phyloP scores from a whole-genome alignment of 2,113 vertebrate genomes.

The Bufo gargarizans region DNA sequence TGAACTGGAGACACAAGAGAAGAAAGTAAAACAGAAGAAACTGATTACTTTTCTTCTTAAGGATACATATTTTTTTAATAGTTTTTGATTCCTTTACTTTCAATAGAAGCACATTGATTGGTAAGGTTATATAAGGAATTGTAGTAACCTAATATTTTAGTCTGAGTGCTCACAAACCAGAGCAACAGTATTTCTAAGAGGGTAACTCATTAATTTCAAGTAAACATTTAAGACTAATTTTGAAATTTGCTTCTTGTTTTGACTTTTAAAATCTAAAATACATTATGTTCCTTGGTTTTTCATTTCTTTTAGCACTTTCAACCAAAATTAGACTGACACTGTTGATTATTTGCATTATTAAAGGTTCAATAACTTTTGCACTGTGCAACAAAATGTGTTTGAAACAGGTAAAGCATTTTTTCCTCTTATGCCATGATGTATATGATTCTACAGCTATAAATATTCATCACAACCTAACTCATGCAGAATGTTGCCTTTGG shows the following conservation, averaged over 20 bases:
- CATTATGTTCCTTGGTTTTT: neutral
- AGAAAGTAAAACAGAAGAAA: too few relatives aligned
- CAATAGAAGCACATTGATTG: neutral
- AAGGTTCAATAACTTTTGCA: slow-evolving; percentile 26
- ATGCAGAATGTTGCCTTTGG: slow-evolving; percentile 56
- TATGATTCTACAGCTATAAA: slow-evolving; percentile 39
- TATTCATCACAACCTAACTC: slow-evolving; percentile 51
- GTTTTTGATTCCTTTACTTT: neutral
- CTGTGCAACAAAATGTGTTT: neutral
- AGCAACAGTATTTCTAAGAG: neutral
- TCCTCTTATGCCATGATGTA: slow-evolving; percentile 17
- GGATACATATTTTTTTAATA: neutral
- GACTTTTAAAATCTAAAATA: neutral
- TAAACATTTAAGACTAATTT: neutral
- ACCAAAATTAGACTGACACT: neutral
- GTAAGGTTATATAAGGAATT: neutral
- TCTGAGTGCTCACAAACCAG: neutral
- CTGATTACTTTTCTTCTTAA: too few relatives aligned
- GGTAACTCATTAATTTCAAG: neutral
- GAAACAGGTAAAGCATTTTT: slow-evolving; percentile 22
- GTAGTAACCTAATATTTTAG: neutral
- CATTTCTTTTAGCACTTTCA: slow-evolving; percentile 17
- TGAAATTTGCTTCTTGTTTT: slow-evolving; percentile 11
- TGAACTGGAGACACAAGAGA: too few relatives aligned
- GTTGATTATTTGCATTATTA: slow-evolving; percentile 24